Evolutionary conservation across 2,888 invertebrate species (phyloP).

Genomic region (Melikaiella ostensackeni): DNA sequence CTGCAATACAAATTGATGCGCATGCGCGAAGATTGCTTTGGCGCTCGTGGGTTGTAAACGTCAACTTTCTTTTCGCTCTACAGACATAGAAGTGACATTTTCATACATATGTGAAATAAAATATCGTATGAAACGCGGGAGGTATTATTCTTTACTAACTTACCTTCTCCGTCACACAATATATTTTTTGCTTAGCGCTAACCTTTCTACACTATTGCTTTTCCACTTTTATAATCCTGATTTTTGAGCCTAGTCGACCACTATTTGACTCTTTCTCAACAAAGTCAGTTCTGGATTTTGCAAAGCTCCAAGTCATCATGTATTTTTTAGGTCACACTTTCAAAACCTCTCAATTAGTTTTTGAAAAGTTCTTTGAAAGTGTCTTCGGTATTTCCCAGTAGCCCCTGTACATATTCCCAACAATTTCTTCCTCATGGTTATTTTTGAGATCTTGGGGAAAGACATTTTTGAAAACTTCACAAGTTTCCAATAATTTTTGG

Average conservation of each 20-base stretch:
- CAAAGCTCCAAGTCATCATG: conserved; percentile 6
- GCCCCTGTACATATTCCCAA: background rate
- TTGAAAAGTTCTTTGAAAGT: too few species aligned
- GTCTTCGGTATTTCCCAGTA: too few species aligned
- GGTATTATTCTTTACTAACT: too few species aligned
- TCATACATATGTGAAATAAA: too few species aligned
- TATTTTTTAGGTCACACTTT: background rate
- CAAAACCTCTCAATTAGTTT: background rate
- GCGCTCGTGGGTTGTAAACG: too few species aligned
- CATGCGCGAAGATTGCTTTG: too few species aligned
- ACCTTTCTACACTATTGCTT: background rate
- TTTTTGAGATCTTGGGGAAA: background rate
- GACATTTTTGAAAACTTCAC: background rate
- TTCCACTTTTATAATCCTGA: conserved; percentile 6
- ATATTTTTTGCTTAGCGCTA: background rate
- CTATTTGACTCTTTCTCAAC: background rate
- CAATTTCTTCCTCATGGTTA: background rate
- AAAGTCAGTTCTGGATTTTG: conserved; percentile 6
- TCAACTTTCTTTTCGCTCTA: too few species aligned
- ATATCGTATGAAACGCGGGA: too few species aligned
- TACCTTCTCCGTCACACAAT: too few species aligned
- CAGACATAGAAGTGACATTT: too few species aligned
- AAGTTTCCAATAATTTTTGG: conserved; percentile 7
- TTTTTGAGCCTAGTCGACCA: conserved; percentile 27
- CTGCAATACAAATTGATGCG: too few species aligned